These are phyloP conservation scores for Nixonia krombeini DNA, from an alignment of 1,140 invertebrate species.

Conservation along the genomic window DNA sequence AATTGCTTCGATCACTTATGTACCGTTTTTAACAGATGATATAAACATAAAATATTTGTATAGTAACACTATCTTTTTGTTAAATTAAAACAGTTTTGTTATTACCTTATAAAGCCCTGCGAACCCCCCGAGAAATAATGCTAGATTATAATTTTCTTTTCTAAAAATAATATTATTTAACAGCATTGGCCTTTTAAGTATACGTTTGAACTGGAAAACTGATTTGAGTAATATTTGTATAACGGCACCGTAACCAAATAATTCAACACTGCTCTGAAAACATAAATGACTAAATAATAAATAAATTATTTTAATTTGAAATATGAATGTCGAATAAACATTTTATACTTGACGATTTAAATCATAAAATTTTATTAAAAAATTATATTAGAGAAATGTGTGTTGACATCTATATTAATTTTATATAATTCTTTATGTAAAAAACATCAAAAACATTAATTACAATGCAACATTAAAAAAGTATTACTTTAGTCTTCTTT, in stretches of 20 bases:
- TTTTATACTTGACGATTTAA: too few relatives aligned
- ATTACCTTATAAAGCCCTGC: conserved; percentile 76
- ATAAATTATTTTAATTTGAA: background rate
- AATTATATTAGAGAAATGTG: too few relatives aligned
- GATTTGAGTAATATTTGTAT: conserved; percentile 75
- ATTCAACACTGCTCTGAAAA: conserved; percentile 73
- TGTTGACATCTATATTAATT: too few relatives aligned
- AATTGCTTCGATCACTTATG: too few relatives aligned
- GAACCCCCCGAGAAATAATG: conserved; percentile 77
- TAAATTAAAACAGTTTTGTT: conserved; percentile 17
- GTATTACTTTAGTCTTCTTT: too few relatives aligned
- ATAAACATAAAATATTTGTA: too few relatives aligned
- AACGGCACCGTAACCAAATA: conserved; percentile 75
- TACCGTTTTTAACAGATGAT: too few relatives aligned
- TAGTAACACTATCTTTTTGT: too few relatives aligned
- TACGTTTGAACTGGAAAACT: conserved; percentile 70
- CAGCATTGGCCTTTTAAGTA: conserved; percentile 70
- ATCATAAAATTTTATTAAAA: too few relatives aligned
- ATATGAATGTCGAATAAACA: conserved; percentile 6
- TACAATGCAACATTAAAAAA: too few relatives aligned
- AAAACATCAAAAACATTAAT: too few relatives aligned
- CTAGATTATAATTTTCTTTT: conserved; percentile 74
- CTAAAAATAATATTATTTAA: conserved; percentile 72
- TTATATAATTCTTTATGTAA: too few relatives aligned
- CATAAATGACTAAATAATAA: conserved; percentile 29